Evolutionary conservation across 2,113 vertebrate genomes (phyloP), one percentile per base, ranked within the genome.

Genomic region (Thamnophis sirtalis): DNA sequence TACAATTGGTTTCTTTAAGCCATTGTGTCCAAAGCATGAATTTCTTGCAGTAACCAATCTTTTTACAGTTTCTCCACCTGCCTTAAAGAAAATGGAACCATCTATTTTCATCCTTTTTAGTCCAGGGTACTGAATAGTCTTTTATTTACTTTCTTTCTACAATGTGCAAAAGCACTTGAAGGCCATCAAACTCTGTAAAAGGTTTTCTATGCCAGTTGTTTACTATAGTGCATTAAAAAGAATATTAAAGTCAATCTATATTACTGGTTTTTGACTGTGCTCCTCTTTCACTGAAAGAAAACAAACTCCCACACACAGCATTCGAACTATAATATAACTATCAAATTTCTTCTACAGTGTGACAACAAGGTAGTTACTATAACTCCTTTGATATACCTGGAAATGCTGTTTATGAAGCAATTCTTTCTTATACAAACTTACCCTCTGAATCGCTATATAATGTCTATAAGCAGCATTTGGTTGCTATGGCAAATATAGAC

Each of bases 41-140:
- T 96, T 95, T 88, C 54, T 95, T 94, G 54, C 93, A 56, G 89
- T 94, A 94, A 55, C 90, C 91, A 1, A 28, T 92, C 63, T 92
- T 94, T 96, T 94, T 55, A 93, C 93, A 91, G 50, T 90, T 94
- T 92, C 60, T 56, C 92, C 92, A 91, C 92, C 85, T 93, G 89
- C 63, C 89, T 90, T 89, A 93, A 89, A 92, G 15, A 50, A 91
- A 90, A 24, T 33, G 60, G 3, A 92, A 86, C 10, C 56, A 48
- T 48, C 53, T 91, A n/a, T 95, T 95, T 95, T 95, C n/a, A 84
- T 84, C 86, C 90, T 94, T 86, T 95, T 95, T 94, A 94, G 89
- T 93, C 55, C 93, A 21, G 68, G 80, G 33, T 33, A 93, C 49
- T 0, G 49, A 92, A 22, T 90, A 93, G 92, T 94, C 58, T 95